phyloP scores from a whole-genome alignment of 2,113 vertebrate genomes.

The Balaenoptera acutorostrata region DNA sequence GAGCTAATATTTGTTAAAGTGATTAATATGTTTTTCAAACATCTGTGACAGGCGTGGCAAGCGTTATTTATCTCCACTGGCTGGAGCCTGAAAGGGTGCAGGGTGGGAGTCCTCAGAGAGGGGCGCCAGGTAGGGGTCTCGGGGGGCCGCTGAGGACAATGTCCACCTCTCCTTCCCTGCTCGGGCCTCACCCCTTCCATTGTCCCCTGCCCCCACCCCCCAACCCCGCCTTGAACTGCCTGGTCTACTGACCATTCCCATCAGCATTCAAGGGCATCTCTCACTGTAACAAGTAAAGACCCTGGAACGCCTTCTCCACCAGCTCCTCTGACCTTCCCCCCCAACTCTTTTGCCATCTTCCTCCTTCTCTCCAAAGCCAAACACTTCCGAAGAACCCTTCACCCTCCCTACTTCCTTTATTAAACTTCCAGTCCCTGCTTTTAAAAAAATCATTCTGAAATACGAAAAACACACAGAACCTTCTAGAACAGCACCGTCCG shows the following conservation, averaged over 20 bases:
- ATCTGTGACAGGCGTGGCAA: constrained; percentile 79
- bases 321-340: not conserved
- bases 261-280: rapidly evolving
- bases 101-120: not conserved
- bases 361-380: not conserved
- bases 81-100: constrained; percentile 59
- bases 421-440: not conserved
- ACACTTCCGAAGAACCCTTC: not conserved
- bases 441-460: not conserved
- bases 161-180: not conserved
- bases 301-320: too few species aligned
- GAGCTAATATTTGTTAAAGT: constrained; percentile 86
- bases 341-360: too few species aligned
- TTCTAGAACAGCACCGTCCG: not conserved
- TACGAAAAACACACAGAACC: not conserved
- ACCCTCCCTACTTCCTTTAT: not conserved
- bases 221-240: not conserved
- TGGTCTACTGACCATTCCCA: not conserved
- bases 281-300: rapidly evolving
- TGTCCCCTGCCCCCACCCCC: not conserved
- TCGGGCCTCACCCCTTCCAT: rapidly evolving
- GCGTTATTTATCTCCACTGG: constrained; percentile 74
- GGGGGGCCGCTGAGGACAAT: rapidly evolving
- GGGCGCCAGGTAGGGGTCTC: not conserved
- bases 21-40: constrained; percentile 86